phyloP scores from a whole-genome alignment of 2,888 invertebrate genomes.

The Himalopsyche anomala region DNA sequence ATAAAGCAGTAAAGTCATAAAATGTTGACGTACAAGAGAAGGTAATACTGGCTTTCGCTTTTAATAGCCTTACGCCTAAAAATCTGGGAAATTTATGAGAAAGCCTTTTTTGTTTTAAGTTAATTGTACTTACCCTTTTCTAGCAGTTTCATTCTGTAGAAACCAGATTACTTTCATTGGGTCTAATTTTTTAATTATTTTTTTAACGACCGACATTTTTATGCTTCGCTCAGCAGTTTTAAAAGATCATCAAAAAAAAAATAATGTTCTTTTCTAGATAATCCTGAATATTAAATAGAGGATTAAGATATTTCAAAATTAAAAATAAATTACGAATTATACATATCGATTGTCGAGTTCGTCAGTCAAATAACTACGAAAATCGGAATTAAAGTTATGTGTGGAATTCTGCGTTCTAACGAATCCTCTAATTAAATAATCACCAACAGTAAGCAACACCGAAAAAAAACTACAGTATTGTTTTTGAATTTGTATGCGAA shows the following conservation, averaged over 20 bases:
- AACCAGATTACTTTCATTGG: conserved; percentile 34
- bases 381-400: no score
- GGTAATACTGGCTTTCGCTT: not conserved
- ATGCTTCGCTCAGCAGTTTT: not conserved
- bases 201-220: conserved; percentile 11
- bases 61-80: conserved; percentile 29
- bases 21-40: not conserved
- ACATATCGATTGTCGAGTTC: no score
- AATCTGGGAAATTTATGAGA: conserved; percentile 33
- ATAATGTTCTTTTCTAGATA: no score
- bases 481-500: no score
- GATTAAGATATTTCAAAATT: no score
- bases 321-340: no score
- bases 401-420: no score
- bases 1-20: not conserved
- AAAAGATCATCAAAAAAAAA: not conserved
- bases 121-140: conserved; percentile 32
- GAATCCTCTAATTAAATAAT: no score
- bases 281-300: no score
- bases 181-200: conserved; percentile 43
- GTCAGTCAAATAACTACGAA: no score
- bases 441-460: no score
- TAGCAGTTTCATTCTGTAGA: conserved; percentile 28
- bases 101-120: conserved; percentile 28
- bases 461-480: no score